Base-by-base conservation (phyloP, 2,888 invertebrate genomes). In the Merodon equestris region DNA sequence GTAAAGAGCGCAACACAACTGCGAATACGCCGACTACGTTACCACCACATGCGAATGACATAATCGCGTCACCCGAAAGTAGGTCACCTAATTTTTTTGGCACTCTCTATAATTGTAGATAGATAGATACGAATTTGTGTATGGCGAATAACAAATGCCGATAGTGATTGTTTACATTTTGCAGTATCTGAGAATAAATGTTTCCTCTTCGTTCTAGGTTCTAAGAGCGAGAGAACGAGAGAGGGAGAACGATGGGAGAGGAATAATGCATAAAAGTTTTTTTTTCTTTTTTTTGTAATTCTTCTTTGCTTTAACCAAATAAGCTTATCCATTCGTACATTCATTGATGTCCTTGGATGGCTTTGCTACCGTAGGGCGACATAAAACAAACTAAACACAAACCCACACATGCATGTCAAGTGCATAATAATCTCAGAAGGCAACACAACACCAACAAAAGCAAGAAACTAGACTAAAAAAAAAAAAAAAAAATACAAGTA, bases 31-130 rank as follows among this genome's bases (percentile, higher is more conserved):
- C 3, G 7, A 27, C 27, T 7, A 27, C 27, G 27, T 27, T 27
- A 27, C 27, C 27, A 27, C 27, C 27, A 27, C 27, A 27, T 27
- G 27, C 27, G 27, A 27, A 70, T 81, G 81, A 81, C 81, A 81
- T 81, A 81, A 81, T 75, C 74, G 70, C 64, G 47, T 56, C 68
- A 71, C 51, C 51, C 40, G 71, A 81, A 81, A 75, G 81, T 81
- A 75, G 81, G 81, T 81, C 81, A 81, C 81, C 81, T 75, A 81
- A 81, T 73, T 81, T 81, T 79, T 77, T 79, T 74, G 74, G 56
- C 70, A 63, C 34, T 77, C 67, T 77, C 51, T 64, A 57, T 53
- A 72, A 67, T 63, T 67, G 38, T 71, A 54, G 54, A 34, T 57
- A 50, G 45, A 48, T 36, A 57, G 10, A 53, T 18, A 51, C 15